Percentiles rank a stretch among this genome's conserved stretches.
Conservation (phyloP, 2,797 vertebrate genomes). For the Argyrosomus regius region DNA sequence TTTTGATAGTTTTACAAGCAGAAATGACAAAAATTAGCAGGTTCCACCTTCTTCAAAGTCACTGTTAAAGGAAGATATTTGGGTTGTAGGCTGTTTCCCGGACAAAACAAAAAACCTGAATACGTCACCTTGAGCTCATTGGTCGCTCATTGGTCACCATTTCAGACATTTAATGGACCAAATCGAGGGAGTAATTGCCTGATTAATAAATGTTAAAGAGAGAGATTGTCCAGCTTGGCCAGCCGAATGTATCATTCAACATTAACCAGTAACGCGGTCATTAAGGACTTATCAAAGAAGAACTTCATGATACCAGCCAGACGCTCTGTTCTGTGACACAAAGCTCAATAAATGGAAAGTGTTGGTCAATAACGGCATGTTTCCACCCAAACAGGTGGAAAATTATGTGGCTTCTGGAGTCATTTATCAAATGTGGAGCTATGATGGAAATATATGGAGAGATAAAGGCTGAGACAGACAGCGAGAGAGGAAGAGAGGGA, state of each 20-base stretch:
- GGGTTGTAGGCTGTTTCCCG: not conserved
- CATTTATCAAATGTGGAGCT: slow-evolving; percentile 67
- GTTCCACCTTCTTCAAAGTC: not conserved
- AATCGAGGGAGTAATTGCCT: not conserved
- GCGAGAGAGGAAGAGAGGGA: slow-evolving; percentile 44
- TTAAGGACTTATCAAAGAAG: slow-evolving; percentile 24
- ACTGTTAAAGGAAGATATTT: not conserved
- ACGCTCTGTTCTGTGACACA: slow-evolving; percentile 26
- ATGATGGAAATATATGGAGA: slow-evolving; percentile 63
- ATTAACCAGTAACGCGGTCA: slow-evolving; percentile 19
- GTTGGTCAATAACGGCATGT: slow-evolving; percentile 58
- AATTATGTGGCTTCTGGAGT: slow-evolving; percentile 56
- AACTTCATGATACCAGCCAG: slow-evolving; percentile 12
- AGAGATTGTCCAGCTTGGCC: not conserved
- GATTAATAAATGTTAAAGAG: slow-evolving; percentile 5
- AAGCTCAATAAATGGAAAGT: slow-evolving; percentile 47
- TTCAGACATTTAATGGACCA: not conserved
- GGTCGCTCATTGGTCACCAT: too few species aligned
- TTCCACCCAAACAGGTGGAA: slow-evolving; percentile 64
- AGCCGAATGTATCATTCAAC: not conserved
- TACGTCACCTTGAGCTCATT: not conserved
- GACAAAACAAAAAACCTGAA: not conserved
- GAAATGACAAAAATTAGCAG: not conserved
- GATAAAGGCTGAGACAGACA: slow-evolving; percentile 50
- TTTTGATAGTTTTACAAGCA: not conserved